A percentile compares a stretch with the other conserved stretches of the same genome.
Conservation (phyloP, 2,797 vertebrate species). For the Megaceryle alcyon region DNA sequence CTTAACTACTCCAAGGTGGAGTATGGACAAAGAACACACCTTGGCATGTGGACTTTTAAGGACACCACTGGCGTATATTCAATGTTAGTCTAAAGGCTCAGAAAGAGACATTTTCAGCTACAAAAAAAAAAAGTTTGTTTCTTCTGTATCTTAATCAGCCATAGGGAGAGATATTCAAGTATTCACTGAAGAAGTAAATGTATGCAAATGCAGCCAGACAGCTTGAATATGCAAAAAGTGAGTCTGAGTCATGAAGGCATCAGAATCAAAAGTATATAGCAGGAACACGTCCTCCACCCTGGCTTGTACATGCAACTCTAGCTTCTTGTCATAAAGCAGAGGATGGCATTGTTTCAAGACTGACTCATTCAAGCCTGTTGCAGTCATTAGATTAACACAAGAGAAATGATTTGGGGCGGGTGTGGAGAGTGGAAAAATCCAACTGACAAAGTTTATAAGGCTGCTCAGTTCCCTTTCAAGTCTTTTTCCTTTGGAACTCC, state of each 20-base stretch:
- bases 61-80: background rate
- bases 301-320: background rate
- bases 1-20: background rate
- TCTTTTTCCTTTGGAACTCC: background rate
- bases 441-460: background rate
- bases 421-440: background rate
- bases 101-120: background rate
- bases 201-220: constrained; percentile 54
- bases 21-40: background rate
- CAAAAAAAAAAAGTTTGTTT: background rate
- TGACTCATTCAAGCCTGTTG: background rate
- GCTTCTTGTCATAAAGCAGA: constrained; percentile 12
- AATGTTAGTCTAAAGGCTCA: background rate
- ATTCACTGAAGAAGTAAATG: constrained; percentile 35
- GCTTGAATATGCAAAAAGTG: background rate
- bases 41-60: background rate
- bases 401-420: background rate
- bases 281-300: constrained; percentile 6
- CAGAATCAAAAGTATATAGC: constrained; percentile 3
- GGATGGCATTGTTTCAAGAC: constrained; percentile 1
- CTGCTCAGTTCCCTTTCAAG: background rate
- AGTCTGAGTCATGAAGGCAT: constrained; percentile 55
- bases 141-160: constrained; percentile 3
- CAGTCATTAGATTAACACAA: background rate
- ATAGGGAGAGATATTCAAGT: background rate